Conservation (phyloP, 2,113 vertebrate species). For the Erythrocercus mccallii region DNA sequence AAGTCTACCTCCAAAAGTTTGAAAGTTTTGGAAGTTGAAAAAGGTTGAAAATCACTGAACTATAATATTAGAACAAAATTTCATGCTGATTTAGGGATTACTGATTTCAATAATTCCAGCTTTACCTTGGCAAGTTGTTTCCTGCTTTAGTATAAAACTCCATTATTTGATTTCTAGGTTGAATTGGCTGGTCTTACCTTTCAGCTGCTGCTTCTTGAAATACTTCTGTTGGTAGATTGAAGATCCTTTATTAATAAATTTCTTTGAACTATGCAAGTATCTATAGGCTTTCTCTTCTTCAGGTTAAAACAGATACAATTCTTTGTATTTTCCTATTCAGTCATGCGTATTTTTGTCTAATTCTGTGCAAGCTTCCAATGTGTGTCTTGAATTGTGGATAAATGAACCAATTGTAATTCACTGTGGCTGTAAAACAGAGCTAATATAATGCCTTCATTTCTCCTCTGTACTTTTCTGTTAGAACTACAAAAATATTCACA, state of each 20-base stretch:
- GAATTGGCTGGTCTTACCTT: not conserved
- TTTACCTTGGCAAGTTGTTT: not conserved
- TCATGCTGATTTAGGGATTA: not conserved
- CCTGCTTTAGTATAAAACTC: not conserved
- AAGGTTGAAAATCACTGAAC: not conserved
- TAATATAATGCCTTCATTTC: conserved; percentile 31
- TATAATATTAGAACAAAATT: not conserved
- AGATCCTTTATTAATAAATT: conserved; percentile 8
- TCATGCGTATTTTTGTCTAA: conserved; percentile 14
- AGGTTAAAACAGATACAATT: not conserved
- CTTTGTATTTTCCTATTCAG: conserved; percentile 41
- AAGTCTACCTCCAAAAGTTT: not conserved
- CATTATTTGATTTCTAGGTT: not conserved
- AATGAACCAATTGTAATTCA: conserved; percentile 30
- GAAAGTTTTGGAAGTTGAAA: not conserved
- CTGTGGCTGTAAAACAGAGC: not conserved
- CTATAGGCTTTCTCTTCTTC: conserved; percentile 17
- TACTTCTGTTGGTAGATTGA: not conserved
- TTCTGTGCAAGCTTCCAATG: not conserved
- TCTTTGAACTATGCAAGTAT: not conserved
- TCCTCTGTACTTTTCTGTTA: conserved; percentile 23
- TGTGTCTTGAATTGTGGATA: conserved; percentile 25
- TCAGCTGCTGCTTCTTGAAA: not conserved
- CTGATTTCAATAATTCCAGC: not conserved
- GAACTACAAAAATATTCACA: conserved; percentile 28